These are phyloP conservation scores for Collichthys lucidus DNA, from an alignment of 2,113 vertebrate genomes.

Conservation along the genomic window DNA sequence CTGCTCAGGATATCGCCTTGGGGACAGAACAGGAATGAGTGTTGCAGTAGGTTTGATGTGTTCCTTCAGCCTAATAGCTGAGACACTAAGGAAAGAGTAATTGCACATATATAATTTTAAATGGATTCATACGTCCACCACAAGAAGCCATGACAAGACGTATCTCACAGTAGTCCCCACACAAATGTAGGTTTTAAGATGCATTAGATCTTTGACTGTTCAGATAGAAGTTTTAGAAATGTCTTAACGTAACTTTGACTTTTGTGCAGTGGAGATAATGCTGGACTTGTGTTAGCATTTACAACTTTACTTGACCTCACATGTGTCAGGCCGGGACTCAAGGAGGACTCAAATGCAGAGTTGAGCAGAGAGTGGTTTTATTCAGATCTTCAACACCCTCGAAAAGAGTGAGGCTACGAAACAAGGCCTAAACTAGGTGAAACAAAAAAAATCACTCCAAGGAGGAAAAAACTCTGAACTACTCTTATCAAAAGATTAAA, in stretches of 20 bases:
- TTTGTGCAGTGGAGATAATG: background rate
- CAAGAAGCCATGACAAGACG: no score
- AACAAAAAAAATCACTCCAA: no score
- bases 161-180: background rate
- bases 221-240: background rate
- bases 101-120: background rate
- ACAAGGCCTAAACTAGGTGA: no score
- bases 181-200: background rate
- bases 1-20: constrained; percentile 69
- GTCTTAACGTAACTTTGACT: background rate
- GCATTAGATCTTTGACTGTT: background rate
- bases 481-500: no score
- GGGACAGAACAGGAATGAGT: constrained; percentile 53
- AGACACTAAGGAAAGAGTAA: background rate
- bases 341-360: no score
- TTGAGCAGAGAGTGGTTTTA: no score
- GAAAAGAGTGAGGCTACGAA: no score
- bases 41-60: constrained; percentile 32
- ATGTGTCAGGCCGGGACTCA: no score
- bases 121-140: no score
- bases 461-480: no score
- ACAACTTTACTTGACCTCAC: background rate
- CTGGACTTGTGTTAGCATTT: background rate
- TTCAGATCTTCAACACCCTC: no score
- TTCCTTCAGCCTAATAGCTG: constrained; percentile 8